These are phyloP conservation scores for Idaea biselata DNA, from an alignment of 2,888 invertebrate genomes.

Conservation along the genomic window DNA sequence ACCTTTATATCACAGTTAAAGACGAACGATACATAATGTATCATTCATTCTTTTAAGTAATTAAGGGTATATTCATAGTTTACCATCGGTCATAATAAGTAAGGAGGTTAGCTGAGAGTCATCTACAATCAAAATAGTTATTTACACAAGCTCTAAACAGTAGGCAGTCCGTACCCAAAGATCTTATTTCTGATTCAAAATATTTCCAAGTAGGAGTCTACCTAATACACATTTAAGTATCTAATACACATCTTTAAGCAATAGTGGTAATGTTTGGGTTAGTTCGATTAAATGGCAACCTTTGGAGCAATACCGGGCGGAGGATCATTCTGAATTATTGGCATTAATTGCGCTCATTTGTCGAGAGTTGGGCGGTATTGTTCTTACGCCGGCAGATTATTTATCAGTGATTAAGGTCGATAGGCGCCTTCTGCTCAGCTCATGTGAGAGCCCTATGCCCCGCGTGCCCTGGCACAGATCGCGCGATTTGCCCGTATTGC, in stretches of 20 bases:
- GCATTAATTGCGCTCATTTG: slow-evolving; percentile 66
- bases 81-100: too few relatives aligned
- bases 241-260: slow-evolving; percentile 9
- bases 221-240: slow-evolving; percentile 20
- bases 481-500: slow-evolving; percentile 57
- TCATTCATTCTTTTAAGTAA: too few relatives aligned
- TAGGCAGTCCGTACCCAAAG: background rate
- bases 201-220: background rate
- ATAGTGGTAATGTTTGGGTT: background rate
- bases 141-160: background rate
- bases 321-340: slow-evolving; percentile 44
- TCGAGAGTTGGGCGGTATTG: slow-evolving; percentile 60
- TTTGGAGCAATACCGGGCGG: slow-evolving; percentile 6
- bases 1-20: too few relatives aligned
- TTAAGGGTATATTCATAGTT: too few relatives aligned
- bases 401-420: slow-evolving; percentile 65
- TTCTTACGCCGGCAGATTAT: slow-evolving; percentile 52
- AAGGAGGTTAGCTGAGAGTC: too few relatives aligned
- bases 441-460: slow-evolving; percentile 60
- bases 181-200: background rate
- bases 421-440: slow-evolving; percentile 52
- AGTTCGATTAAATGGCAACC: slow-evolving; percentile 24
- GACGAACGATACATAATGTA: too few relatives aligned
- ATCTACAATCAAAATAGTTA: background rate
- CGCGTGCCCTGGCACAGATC: slow-evolving; percentile 64